These are phyloP conservation scores for Drosophila birchii DNA, from an alignment of 2,888 invertebrate genomes.

Conservation along the genomic window DNA sequence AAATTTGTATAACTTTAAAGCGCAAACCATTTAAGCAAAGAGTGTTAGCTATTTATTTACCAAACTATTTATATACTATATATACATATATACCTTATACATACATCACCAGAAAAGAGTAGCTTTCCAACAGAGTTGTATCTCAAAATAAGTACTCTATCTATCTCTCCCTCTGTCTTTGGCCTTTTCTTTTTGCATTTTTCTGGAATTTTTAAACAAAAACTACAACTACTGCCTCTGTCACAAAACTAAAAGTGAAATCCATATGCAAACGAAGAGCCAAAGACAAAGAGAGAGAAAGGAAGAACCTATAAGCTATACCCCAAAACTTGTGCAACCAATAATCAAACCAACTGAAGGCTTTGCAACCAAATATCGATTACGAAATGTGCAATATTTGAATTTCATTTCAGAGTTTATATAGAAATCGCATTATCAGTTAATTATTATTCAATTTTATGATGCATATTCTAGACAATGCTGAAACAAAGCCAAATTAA, in stretches of 20 bases:
- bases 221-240: conserved; percentile 56
- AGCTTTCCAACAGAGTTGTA: conserved; percentile 8
- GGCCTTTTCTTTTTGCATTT: neutral
- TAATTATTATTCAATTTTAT: neutral
- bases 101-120: conserved; percentile 15
- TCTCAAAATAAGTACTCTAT: too few relatives aligned
- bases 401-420: neutral
- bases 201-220: conserved; percentile 23
- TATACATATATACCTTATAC: conserved; percentile 26
- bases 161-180: conserved; percentile 3
- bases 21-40: conserved; percentile 32
- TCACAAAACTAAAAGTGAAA: conserved; percentile 5
- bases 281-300: conserved; percentile 11
- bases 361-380: neutral
- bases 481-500: neutral
- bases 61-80: conserved; percentile 27
- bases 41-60: conserved; percentile 48
- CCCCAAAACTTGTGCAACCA: neutral
- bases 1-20: conserved; percentile 31
- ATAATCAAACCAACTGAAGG: neutral
- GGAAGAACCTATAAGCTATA: neutral
- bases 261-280: neutral
- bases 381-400: conserved; percentile 8
- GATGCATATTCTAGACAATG: neutral
- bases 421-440: neutral